These are phyloP conservation scores for Anser cygnoides DNA, from an alignment of 2,113 vertebrate genomes.

Conservation along the genomic window DNA sequence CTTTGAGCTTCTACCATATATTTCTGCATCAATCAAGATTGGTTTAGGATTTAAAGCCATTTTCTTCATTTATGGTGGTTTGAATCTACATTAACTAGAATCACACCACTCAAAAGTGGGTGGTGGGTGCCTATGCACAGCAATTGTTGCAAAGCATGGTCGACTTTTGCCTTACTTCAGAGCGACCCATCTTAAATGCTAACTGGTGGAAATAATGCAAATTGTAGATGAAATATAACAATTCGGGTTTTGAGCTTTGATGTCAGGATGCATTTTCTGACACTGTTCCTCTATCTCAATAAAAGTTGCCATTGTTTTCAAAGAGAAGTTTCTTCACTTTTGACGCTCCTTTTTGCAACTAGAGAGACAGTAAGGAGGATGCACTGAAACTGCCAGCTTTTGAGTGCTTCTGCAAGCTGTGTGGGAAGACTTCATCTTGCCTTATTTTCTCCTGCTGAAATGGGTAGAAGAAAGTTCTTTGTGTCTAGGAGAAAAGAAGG, in stretches of 20 bases:
- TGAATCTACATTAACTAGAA: not conserved
- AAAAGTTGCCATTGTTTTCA: not conserved
- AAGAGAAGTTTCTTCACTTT: not conserved
- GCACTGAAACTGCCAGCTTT: not conserved
- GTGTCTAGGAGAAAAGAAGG: not conserved
- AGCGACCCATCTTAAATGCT: not conserved
- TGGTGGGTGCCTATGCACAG: fast-evolving
- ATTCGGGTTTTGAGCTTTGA: not conserved
- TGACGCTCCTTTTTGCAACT: not conserved
- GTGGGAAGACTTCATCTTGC: not conserved
- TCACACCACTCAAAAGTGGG: fast-evolving
- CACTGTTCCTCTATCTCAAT: not conserved
- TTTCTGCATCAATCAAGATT: not conserved
- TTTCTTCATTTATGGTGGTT: not conserved
- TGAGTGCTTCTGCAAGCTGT: not conserved
- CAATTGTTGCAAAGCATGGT: not conserved
- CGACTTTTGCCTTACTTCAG: not conserved
- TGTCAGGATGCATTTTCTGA: not conserved
- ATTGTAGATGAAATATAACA: not conserved
- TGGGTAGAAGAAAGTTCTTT: not conserved
- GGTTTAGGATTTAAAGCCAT: not conserved
- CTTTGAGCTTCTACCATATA: not conserved
- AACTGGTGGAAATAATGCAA: not conserved
- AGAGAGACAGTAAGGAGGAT: not conserved
- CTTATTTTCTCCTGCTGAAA: not conserved